Percentiles rank a stretch among this genome's conserved stretches.
These are phyloP conservation scores for Drosophila murphyi DNA, from an alignment of 1,140 invertebrate genomes.

Conservation along the genomic window DNA sequence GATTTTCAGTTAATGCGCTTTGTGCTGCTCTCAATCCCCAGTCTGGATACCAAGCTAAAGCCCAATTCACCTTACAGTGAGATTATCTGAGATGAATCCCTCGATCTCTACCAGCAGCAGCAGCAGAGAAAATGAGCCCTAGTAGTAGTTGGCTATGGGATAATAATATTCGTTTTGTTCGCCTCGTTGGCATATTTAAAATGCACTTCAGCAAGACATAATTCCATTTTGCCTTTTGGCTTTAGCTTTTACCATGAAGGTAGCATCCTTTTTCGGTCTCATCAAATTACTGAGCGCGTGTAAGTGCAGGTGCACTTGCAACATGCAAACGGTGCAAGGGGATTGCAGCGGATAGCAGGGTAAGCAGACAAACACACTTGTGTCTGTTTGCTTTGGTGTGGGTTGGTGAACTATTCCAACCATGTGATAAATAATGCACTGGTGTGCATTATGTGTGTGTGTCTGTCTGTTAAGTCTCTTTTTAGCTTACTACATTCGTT, in stretches of 20 bases:
- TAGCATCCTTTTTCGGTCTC: conserved; percentile 56
- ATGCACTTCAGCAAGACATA: conserved; percentile 76
- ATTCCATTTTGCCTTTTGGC: conserved; percentile 71
- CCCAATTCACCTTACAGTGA: conserved; percentile 20
- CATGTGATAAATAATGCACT: conserved; percentile 45
- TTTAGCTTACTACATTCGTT: conserved; percentile 51
- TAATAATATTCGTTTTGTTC: conserved; percentile 44
- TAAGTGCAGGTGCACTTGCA: conserved; percentile 57
- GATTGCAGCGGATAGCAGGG: too few species aligned
- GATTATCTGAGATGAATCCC: conserved; percentile 54
- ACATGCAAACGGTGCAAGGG: neutral
- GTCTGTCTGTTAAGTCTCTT: neutral
- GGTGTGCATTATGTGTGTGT: neutral
- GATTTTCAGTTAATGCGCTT: conserved; percentile 64
- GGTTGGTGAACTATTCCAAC: neutral
- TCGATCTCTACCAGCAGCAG: conserved; percentile 11
- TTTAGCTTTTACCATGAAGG: conserved; percentile 35
- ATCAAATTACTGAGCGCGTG: conserved; percentile 75
- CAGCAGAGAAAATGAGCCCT: conserved; percentile 42
- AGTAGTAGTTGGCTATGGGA: conserved; percentile 47
- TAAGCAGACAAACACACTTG: neutral
- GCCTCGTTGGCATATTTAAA: conserved; percentile 74
- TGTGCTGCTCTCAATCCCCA: conserved; percentile 24
- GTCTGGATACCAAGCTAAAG: neutral
- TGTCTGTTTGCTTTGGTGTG: conserved; percentile 1